Evolutionary conservation across 2,888 invertebrate genomes (phyloP).

Genomic region (Sycophila texana): DNA sequence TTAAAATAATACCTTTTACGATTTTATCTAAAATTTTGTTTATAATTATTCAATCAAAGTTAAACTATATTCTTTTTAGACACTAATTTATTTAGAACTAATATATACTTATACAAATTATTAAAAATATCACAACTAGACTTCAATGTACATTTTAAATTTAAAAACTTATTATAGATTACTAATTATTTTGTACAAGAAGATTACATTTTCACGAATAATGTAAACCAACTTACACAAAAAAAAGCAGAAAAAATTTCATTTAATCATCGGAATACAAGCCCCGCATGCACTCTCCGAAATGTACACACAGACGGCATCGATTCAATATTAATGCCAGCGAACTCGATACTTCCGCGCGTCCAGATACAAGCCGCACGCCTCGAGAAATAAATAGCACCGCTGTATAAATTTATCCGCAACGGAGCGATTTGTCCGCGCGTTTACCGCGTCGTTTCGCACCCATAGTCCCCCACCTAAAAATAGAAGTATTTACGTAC

Average conservation of each 20-base stretch:
- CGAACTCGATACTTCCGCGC: neutral
- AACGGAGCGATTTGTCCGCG: neutral
- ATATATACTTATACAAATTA: too few species aligned
- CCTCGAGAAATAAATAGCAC: neutral
- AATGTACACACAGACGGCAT: neutral
- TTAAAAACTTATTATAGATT: too few species aligned
- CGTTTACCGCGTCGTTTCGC: neutral
- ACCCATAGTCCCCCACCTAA: neutral
- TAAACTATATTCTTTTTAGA: too few species aligned
- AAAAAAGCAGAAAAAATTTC: too few species aligned
- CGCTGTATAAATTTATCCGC: neutral
- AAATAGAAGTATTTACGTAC: neutral
- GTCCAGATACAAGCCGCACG: neutral
- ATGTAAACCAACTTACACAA: neutral
- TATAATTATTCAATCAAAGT: too few species aligned
- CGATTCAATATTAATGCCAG: neutral
- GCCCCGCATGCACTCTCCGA: neutral
- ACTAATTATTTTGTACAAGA: too few species aligned
- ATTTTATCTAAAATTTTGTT: too few species aligned
- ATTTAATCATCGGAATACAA: neutral
- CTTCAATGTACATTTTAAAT: too few species aligned
- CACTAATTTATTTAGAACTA: too few species aligned
- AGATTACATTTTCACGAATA: neutral
- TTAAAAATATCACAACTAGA: too few species aligned
- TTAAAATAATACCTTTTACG: too few species aligned